Evolutionary conservation across 2,797 vertebrate species (phyloP).

Genomic region (Cheirogaleus major): DNA sequence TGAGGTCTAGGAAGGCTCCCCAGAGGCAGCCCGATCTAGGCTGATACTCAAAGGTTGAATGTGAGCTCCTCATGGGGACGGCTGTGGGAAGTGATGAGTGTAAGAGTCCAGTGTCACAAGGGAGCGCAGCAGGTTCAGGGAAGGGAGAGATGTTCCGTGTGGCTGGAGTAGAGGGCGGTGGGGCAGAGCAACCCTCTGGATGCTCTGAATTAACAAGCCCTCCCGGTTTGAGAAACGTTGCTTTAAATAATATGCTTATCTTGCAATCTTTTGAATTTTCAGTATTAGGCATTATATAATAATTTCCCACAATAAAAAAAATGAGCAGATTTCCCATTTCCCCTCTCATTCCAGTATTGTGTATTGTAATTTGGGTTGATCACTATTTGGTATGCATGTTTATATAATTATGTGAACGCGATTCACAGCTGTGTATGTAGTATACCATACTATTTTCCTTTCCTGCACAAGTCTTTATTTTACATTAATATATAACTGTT

Average conservation of each 20-base stretch:
- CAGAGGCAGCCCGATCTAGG: not conserved
- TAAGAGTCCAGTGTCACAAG: not conserved
- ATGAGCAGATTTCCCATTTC: not conserved
- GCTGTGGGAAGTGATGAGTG: not conserved
- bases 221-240: not conserved
- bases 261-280: not conserved
- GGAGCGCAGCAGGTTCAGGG: not conserved
- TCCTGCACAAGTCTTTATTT: not conserved
- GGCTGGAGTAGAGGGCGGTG: not conserved
- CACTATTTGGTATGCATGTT: not conserved
- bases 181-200: not conserved
- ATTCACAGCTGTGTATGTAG: not conserved
- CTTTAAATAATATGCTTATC: not conserved
- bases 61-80: not conserved
- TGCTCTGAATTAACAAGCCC: not conserved
- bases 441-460: not conserved
- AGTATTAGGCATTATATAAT: not conserved
- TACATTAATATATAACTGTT: not conserved
- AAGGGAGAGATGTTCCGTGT: not conserved
- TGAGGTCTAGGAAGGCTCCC: rapidly evolving
- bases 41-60: not conserved
- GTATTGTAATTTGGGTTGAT: not conserved
- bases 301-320: not conserved
- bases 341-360: not conserved
- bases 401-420: not conserved